Percentiles rank a stretch among this genome's conserved stretches.
phyloP scores from a whole-genome alignment of 2,888 invertebrate species.

The Allolobophora icterica region DNA sequence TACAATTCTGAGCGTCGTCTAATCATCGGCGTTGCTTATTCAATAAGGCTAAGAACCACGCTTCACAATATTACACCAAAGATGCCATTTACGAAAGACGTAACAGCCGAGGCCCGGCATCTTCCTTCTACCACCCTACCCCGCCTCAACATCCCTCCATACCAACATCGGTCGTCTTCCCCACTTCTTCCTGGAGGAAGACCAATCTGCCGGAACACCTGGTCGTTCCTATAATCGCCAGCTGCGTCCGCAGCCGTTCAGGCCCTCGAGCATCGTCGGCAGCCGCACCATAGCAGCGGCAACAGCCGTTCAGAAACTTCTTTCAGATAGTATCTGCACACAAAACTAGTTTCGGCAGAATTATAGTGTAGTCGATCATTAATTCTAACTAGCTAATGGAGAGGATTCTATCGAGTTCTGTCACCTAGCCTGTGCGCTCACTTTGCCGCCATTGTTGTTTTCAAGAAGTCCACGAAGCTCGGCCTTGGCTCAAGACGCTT shows the following conservation, averaged over 20 bases:
- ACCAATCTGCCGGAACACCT: not conserved
- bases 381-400: not conserved
- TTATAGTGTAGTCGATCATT: not conserved
- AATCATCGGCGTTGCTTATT: no score
- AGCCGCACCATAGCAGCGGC: not conserved
- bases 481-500: constrained; percentile 17
- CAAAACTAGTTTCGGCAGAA: not conserved
- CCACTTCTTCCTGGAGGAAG: constrained; percentile 2
- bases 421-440: not conserved
- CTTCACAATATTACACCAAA: not conserved
- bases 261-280: not conserved
- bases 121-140: not conserved
- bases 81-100: not conserved
- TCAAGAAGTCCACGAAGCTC: not conserved
- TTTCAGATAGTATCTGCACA: not conserved
- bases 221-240: not conserved
- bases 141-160: not conserved
- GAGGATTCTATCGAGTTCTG: not conserved
- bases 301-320: not conserved
- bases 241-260: no score
- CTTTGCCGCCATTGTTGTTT: not conserved
- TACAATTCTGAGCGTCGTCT: not conserved
- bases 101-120: not conserved
- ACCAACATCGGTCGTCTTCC: not conserved
- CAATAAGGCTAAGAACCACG: not conserved